Base-by-base conservation (phyloP, 2,888 invertebrate genomes). In the Schizotus pectinicornis region DNA sequence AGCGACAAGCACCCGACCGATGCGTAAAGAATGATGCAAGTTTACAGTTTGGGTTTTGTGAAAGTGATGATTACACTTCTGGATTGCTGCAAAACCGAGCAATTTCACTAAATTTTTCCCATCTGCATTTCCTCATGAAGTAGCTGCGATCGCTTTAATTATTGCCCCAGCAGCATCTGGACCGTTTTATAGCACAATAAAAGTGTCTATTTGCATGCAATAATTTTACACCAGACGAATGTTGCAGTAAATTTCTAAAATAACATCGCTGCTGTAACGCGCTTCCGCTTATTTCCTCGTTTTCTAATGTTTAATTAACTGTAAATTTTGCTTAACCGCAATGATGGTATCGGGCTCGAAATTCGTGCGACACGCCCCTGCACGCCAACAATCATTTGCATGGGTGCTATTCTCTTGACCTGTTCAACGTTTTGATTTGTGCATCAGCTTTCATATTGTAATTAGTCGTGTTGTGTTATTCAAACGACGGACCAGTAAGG, bases 221-320 rank as follows among this genome's bases (percentile, higher is more conserved):
- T 30, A 14, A 39, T 39, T 13, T 14, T 14, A 39, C 12, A 39
- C 8, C 14, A 6, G 33, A 42, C 31, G 11, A 42, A 9, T 32
- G 12, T 31, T 9, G 12, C 9, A n/a, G 14, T 9, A 39, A n/a
- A 7, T n/a, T 39, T 22, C 9, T 31, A 8, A 39, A 37, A 37
- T 37, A 8, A 37, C 13, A 37, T 12, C 7, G 38, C 11, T 11
- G 13, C 22, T 22, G 22, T 22, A 22, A 22, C 22, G 22, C 5
- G 22, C 5, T 22, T 22, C 22, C 22, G 22, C 22, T 2, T 9
- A 14, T 3, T 39, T 49, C 12, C 12, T 31, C 9, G 39, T 11
- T 49, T 49, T 49, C 43, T 45, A 45, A 45, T n/a, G 34, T 14
- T 56, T 43, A 56, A 50, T 56, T 48, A 56, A 50, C 31, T 43